Conservation (phyloP, 2,113 vertebrate genomes). For the Lophius piscatorius region DNA sequence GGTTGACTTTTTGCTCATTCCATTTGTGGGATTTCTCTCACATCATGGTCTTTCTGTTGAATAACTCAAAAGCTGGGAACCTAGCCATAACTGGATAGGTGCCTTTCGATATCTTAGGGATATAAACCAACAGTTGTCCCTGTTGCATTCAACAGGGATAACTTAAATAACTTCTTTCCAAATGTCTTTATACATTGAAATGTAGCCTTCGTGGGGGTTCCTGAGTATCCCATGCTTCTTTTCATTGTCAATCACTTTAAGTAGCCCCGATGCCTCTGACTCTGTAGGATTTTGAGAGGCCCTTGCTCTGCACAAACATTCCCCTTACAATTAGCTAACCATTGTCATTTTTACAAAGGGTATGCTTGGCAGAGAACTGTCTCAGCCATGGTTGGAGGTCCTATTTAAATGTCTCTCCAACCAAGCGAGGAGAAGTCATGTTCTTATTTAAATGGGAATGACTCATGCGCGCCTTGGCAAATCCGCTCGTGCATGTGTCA, state of each 20-base stretch:
- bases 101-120: too few relatives aligned
- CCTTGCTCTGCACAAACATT: not conserved
- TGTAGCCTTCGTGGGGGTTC: too few relatives aligned
- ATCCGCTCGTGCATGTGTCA: constrained; percentile 48
- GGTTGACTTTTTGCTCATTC: too few relatives aligned
- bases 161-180: too few relatives aligned
- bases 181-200: too few relatives aligned
- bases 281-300: constrained; percentile 1
- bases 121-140: too few relatives aligned
- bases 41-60: too few relatives aligned
- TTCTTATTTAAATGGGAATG: constrained; percentile 59
- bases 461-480: constrained; percentile 48
- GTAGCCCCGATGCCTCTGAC: not conserved
- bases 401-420: constrained; percentile 25
- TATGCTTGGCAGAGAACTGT: constrained; percentile 27
- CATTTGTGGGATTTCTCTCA: too few relatives aligned
- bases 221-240: not conserved
- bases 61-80: too few relatives aligned
- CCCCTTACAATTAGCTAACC: constrained; percentile 24
- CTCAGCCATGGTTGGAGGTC: constrained; percentile 46
- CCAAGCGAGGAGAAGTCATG: constrained; percentile 21
- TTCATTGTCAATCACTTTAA: not conserved
- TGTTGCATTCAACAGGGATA: too few relatives aligned
- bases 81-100: too few relatives aligned
- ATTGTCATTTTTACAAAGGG: constrained; percentile 19